Percentiles rank a stretch among this genome's conserved stretches.
phyloP scores from a whole-genome alignment of 2,797 vertebrate genomes.

The Helarctos malayanus region DNA sequence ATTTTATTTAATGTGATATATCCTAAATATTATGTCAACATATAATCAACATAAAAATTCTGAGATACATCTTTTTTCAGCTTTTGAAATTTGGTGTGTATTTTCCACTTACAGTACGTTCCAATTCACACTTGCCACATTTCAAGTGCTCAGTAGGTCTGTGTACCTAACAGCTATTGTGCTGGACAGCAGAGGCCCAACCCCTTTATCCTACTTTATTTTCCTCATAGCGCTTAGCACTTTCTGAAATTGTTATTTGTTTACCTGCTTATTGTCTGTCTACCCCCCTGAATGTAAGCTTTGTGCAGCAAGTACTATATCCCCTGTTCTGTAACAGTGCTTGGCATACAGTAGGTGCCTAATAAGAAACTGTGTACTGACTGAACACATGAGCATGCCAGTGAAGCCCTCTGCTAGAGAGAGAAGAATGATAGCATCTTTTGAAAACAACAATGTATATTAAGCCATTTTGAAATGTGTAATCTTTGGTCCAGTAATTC shows the following conservation, averaged over 20 bases:
- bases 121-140: neutral
- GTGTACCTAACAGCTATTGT: neutral
- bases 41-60: neutral
- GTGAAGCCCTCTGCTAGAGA: neutral
- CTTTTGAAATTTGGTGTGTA: neutral
- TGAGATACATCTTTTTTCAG: neutral
- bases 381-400: neutral
- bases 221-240: neutral
- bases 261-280: neutral
- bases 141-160: neutral
- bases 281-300: neutral
- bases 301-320: neutral
- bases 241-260: neutral
- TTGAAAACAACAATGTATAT: neutral
- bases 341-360: neutral
- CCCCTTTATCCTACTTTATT: neutral
- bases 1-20: conserved; percentile 14
- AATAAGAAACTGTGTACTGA: neutral
- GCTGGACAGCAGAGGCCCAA: neutral
- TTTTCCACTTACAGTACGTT: neutral
- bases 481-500: neutral
- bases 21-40: neutral
- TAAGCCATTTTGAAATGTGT: neutral
- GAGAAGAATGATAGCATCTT: neutral
- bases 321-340: neutral